These are phyloP conservation scores for Opisthocomus hoazin DNA, from an alignment of 2,113 vertebrate species.

Conservation along the genomic window DNA sequence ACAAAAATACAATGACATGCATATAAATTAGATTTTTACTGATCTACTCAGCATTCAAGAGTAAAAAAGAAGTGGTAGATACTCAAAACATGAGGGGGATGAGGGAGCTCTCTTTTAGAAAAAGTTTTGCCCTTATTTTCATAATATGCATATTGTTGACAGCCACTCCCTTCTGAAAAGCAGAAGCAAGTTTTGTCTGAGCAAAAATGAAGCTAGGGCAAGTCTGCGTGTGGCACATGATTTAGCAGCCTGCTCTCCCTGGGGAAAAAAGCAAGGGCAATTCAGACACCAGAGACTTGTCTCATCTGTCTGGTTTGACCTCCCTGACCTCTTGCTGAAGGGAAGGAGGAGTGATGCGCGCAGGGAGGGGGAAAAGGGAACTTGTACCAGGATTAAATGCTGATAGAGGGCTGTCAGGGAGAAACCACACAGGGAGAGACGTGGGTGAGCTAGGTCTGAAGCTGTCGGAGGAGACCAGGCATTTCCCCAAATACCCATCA, in stretches of 20 bases:
- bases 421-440: not conserved
- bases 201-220: not conserved
- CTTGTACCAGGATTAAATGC: not conserved
- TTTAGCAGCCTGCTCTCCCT: not conserved
- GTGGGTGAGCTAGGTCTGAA: not conserved
- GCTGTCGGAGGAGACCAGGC: not conserved
- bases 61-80: not conserved
- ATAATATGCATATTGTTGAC: not conserved
- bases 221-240: not conserved
- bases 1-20: constrained; percentile 11
- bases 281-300: not conserved
- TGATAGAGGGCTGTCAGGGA: not conserved
- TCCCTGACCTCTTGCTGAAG: not conserved
- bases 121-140: not conserved
- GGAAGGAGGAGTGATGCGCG: not conserved
- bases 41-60: not conserved
- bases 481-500: not conserved
- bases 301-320: not conserved
- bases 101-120: not conserved
- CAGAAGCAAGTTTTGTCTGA: not conserved
- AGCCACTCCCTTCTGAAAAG: not conserved
- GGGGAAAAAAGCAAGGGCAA: not conserved
- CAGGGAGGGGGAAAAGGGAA: not conserved
- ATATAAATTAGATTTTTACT: constrained; percentile 56
- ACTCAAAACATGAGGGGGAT: not conserved